Evolutionary conservation across 2,888 invertebrate genomes (phyloP), one percentile per base, ranked within the genome.

Genomic region (Anodontia alba): DNA sequence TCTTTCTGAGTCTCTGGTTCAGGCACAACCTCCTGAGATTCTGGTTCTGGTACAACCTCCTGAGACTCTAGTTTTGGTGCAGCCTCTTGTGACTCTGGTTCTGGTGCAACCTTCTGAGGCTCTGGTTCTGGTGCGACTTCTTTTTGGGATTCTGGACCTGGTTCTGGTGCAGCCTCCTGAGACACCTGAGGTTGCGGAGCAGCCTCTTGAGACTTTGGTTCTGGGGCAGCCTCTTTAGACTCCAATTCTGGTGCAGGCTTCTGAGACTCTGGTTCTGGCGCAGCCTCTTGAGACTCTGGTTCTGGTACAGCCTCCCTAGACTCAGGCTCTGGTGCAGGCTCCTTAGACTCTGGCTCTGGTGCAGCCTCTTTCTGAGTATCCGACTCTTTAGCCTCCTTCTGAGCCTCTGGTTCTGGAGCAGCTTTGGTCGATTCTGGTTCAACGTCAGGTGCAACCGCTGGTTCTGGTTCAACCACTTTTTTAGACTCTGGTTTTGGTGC

Each of bases 251-350:
- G 20, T 68, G 26, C 75, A 49, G 20, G 33, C 20, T 26, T n/a
- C n/a, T n/a, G n/a, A n/a, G n/a, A 5, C 38, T 67, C 67, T 2
- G 75, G 57, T 67, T 73, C 31, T 38, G 38, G 36, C 10, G 33
- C 23, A 15, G 33, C 42, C 17, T 67, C 67, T 8, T 15, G 10
- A 33, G 67, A 1, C n/a, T 17, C 33, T 38, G 31, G 67, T 29
- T 67, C 67, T 12, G 67, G 36, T n/a, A 7, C 67, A 42, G 67
- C 67, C 7, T 20, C n/a, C 5, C 5, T 43, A 42, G 42, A 1
- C 29, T 69, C 69, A 8, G 69, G 43, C 29, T 17, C 69, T 69
- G 69, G 29, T 46, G 43, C 29, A 42, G 67, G 8, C 12, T 54
- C 57, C 1, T 10, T 29, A 23, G 26, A 5, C n/a, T 68, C 54